A percentile compares a stretch with the other conserved stretches of the same genome.
These are phyloP conservation scores for Volucella zonaria DNA, from an alignment of 2,888 invertebrate species.

Conservation along the genomic window DNA sequence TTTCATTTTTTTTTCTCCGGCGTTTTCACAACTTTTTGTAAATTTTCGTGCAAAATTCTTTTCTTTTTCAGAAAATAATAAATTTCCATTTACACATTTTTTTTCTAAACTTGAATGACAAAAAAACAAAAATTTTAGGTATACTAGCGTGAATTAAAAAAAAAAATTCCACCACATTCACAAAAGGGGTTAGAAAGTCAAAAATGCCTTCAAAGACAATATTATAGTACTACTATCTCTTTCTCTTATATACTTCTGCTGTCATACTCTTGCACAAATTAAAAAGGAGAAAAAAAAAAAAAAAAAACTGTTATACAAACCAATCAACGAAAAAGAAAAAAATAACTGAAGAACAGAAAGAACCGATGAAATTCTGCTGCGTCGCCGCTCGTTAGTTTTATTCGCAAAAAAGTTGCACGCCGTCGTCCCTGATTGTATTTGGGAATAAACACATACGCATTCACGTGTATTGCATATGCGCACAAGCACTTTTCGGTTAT, in stretches of 20 bases:
- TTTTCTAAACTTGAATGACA: slow-evolving; percentile 34
- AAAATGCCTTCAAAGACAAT: slow-evolving; percentile 54
- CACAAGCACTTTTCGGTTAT: background rate
- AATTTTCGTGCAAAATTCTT: slow-evolving; percentile 32
- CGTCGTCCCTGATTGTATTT: slow-evolving; percentile 45
- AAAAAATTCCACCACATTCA: slow-evolving; percentile 53
- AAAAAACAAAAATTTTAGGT: slow-evolving; percentile 22
- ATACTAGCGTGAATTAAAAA: background rate
- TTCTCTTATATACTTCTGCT: slow-evolving; percentile 59
- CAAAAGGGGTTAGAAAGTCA: slow-evolving; percentile 70
- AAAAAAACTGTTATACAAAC: slow-evolving; percentile 63
- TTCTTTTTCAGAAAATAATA: slow-evolving; percentile 22
- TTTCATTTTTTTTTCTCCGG: slow-evolving; percentile 9
- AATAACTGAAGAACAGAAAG: background rate
- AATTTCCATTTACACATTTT: slow-evolving; percentile 45
- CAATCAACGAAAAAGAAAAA: slow-evolving; percentile 53
- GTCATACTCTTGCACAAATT: slow-evolving; percentile 50
- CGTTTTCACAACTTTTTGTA: slow-evolving; percentile 12
- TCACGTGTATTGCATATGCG: slow-evolving; percentile 1
- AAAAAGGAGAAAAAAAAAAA: background rate
- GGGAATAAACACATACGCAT: slow-evolving; percentile 14
- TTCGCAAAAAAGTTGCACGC: slow-evolving; percentile 68
- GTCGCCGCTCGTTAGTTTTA: slow-evolving; percentile 46
- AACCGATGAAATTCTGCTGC: slow-evolving; percentile 51
- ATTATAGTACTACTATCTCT: slow-evolving; percentile 35